These are phyloP conservation scores for Phania funesta DNA, from an alignment of 2,888 invertebrate species.

Conservation along the genomic window DNA sequence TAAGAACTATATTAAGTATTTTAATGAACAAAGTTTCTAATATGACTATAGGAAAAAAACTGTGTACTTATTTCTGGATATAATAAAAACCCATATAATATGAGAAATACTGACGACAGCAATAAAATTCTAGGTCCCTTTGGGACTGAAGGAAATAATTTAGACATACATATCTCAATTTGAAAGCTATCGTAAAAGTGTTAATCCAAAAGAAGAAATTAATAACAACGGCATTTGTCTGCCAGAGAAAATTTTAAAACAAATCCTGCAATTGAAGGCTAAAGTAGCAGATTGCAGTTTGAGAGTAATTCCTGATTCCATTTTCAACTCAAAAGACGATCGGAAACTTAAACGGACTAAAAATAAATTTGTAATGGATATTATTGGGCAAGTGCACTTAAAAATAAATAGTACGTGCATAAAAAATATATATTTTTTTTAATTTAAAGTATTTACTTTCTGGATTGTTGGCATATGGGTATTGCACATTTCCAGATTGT, in stretches of 20 bases:
- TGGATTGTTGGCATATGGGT: background rate
- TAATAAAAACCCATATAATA: too few relatives aligned
- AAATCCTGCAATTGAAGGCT: background rate
- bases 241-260: background rate
- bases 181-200: background rate
- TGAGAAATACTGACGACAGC: too few relatives aligned
- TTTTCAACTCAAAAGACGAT: background rate
- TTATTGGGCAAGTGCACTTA: background rate
- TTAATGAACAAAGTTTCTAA: too few relatives aligned
- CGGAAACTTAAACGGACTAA: background rate
- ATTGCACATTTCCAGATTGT: background rate
- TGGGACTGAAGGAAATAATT: background rate
- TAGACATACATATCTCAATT: background rate
- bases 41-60: too few relatives aligned
- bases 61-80: too few relatives aligned
- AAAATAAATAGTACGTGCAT: background rate
- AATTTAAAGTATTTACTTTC: too few relatives aligned
- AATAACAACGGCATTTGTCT: background rate
- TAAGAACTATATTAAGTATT: too few relatives aligned
- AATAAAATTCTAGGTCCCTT: background rate
- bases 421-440: background rate
- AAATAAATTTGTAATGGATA: background rate
- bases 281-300: background rate
- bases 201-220: background rate
- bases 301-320: background rate